These are phyloP conservation scores for Rattus rattus DNA, from an alignment of 2,113 vertebrate genomes.

Conservation along the genomic window DNA sequence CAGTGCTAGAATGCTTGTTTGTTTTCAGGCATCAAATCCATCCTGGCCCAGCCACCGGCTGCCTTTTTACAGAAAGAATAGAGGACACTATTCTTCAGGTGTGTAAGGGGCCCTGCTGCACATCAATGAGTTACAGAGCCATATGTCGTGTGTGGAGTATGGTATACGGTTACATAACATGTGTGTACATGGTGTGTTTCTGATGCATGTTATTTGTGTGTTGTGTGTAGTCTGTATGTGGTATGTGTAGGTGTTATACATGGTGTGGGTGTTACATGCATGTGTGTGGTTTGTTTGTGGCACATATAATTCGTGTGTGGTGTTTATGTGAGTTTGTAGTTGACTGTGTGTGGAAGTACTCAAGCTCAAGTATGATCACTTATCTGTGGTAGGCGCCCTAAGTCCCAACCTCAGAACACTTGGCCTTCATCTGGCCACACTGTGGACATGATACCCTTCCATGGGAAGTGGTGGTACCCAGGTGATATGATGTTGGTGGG, in stretches of 20 bases:
- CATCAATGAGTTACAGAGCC: not conserved
- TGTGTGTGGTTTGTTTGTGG: not conserved
- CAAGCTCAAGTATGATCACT: not conserved
- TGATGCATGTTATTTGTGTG: not conserved
- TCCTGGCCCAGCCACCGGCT: too few relatives aligned
- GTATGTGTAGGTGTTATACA: not conserved
- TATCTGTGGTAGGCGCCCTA: not conserved
- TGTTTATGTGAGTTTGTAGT: not conserved
- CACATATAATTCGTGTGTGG: not conserved
- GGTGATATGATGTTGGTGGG: too few relatives aligned
- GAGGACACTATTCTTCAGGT: too few relatives aligned
- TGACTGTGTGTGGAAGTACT: too few relatives aligned
- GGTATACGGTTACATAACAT: not conserved
- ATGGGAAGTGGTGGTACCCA: fast-evolving
- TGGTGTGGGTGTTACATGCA: not conserved
- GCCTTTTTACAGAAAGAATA: too few relatives aligned
- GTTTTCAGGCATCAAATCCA: fast-evolving
- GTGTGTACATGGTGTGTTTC: not conserved
- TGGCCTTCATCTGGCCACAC: fast-evolving
- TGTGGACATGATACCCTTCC: fast-evolving
- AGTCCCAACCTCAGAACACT: fast-evolving
- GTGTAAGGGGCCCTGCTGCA: not conserved
- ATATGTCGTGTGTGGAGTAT: not conserved
- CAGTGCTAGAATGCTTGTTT: too few relatives aligned
- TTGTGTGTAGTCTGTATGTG: not conserved